Conservation (phyloP, 2,888 invertebrate species). For the Lepas anatifera region DNA sequence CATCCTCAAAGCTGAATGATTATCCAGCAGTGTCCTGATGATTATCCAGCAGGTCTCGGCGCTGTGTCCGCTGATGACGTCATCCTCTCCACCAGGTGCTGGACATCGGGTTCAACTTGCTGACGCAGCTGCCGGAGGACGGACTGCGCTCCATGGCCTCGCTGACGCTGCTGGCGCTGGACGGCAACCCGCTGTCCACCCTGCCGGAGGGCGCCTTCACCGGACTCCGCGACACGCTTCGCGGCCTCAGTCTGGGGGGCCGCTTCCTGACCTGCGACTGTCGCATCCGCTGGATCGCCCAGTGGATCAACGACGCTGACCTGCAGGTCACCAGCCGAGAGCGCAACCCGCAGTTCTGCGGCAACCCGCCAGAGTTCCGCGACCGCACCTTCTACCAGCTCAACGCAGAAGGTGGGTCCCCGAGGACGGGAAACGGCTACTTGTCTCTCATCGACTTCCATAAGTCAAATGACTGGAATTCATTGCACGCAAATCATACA, state of each 20-base stretch:
- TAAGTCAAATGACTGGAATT: no score
- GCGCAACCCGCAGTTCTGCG: constrained; percentile 84
- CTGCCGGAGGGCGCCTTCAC: constrained; percentile 65
- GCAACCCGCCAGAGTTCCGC: constrained; percentile 62
- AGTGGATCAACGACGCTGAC: constrained; percentile 78
- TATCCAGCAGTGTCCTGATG: no score
- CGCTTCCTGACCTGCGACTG: constrained; percentile 81
- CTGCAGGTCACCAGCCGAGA: constrained; percentile 85
- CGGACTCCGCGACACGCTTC: constrained; percentile 65
- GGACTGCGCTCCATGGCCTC: constrained; percentile 72
- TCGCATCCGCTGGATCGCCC: constrained; percentile 71
- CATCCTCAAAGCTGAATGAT: no score
- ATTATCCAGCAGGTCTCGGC: no score
- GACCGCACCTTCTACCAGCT: constrained; percentile 78
- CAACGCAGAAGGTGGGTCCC: constrained; percentile 50
- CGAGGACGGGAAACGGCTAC: not conserved
- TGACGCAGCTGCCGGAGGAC: constrained; percentile 63
- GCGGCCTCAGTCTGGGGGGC: constrained; percentile 77
- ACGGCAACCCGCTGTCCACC: constrained; percentile 77
- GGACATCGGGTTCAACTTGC: constrained; percentile 81
- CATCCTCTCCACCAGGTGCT: constrained; percentile 46
- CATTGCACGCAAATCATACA: no score
- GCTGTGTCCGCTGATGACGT: no score
- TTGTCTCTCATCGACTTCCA: no score
- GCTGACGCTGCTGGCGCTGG: constrained; percentile 72